phyloP scores from a whole-genome alignment of 2,797 vertebrate species.

The Pogonophryne albipinna region DNA sequence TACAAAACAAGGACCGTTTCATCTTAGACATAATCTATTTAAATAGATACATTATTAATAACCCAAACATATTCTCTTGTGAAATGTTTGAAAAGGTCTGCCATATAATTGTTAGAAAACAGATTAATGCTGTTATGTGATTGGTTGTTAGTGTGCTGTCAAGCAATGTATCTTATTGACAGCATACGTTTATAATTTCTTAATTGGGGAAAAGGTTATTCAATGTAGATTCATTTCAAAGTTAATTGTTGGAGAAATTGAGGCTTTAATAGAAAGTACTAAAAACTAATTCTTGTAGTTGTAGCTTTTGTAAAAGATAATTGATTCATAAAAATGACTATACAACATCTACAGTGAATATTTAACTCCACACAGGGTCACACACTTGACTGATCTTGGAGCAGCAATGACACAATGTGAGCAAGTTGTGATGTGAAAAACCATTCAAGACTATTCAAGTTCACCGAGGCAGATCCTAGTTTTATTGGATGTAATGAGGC shows the following conservation, averaged over 20 bases:
- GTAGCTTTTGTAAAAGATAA: background rate
- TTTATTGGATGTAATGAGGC: conserved; percentile 29
- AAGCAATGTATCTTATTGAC: background rate
- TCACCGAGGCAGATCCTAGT: conserved; percentile 23
- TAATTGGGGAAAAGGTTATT: background rate
- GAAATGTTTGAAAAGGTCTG: too few relatives aligned
- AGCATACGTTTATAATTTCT: background rate
- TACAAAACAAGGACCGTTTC: background rate
- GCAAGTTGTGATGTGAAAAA: background rate
- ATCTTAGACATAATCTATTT: background rate
- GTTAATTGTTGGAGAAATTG: background rate
- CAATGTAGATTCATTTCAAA: background rate
- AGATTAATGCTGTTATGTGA: background rate
- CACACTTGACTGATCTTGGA: conserved; percentile 16
- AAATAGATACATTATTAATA: background rate
- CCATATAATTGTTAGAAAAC: background rate
- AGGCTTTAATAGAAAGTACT: background rate
- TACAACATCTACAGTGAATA: background rate
- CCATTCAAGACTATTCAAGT: conserved; percentile 4
- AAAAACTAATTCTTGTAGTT: background rate
- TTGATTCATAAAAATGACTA: background rate
- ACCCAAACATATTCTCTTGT: too few relatives aligned
- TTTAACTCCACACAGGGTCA: background rate
- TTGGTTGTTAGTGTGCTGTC: background rate
- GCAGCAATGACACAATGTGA: conserved; percentile 9